These are phyloP conservation scores for Odontocolon sp. DNA, from an alignment of 2,888 invertebrate species.

Conservation along the genomic window DNA sequence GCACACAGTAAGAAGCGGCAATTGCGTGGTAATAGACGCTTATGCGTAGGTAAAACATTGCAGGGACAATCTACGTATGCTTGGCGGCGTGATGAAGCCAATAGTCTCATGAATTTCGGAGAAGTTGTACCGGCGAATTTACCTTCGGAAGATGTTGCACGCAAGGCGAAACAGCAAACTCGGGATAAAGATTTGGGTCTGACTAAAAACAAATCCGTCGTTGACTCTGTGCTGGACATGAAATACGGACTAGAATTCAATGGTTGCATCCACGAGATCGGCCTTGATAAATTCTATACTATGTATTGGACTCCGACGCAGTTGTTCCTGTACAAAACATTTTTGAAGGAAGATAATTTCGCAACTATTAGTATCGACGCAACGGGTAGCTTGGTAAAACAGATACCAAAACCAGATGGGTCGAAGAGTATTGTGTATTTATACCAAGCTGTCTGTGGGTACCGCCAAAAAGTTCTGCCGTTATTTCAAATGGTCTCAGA, in stretches of 20 bases:
- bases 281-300: conserved; percentile 51
- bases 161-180: conserved; percentile 53
- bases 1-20: conserved; percentile 55
- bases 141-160: conserved; percentile 40
- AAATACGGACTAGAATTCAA: conserved; percentile 52
- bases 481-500: conserved; percentile 64
- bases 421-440: conserved; percentile 57
- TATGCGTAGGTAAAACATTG: conserved; percentile 49
- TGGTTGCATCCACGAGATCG: conserved; percentile 53
- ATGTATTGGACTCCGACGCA: conserved; percentile 61
- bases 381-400: conserved; percentile 59
- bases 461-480: conserved; percentile 57
- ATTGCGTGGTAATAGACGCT: conserved; percentile 36
- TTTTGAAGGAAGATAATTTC: conserved; percentile 42
- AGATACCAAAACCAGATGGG: conserved; percentile 53
- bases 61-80: conserved; percentile 52
- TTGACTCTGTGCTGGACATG: conserved; percentile 48
- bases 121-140: conserved; percentile 46
- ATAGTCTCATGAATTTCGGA: conserved; percentile 57
- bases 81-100: conserved; percentile 57
- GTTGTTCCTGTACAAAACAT: conserved; percentile 51
- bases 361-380: conserved; percentile 63
- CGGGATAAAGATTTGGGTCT: conserved; percentile 46
- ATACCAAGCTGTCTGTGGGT: conserved; percentile 60
- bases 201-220: conserved; percentile 14